Conservation (phyloP, 2,113 vertebrate genomes). For the Eublepharis macularius region DNA sequence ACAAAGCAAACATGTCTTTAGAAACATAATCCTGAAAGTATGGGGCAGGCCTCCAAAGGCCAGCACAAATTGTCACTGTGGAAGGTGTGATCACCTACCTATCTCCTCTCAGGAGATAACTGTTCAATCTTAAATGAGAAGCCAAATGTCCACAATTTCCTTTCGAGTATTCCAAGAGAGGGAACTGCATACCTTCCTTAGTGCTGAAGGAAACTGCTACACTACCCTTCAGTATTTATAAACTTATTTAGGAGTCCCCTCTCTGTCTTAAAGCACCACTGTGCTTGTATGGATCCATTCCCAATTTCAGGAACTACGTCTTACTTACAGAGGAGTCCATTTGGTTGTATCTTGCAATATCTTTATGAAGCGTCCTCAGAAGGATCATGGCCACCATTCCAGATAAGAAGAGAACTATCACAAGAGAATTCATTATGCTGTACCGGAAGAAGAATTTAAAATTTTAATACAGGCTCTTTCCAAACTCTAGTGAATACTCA, state of each 20-base stretch:
- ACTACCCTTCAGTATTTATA: neutral
- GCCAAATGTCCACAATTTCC: neutral
- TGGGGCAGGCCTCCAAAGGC: neutral
- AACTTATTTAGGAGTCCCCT: neutral
- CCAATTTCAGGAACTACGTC: neutral
- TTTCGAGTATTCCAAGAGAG: neutral
- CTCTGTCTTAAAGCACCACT: neutral
- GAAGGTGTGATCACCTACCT: neutral
- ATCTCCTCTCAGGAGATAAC: neutral
- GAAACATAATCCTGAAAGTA: neutral
- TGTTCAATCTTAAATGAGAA: neutral
- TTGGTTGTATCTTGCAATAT: slow-evolving; percentile 91
- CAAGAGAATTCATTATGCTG: slow-evolving; percentile 92
- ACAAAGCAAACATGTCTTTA: neutral
- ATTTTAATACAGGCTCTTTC: slow-evolving; percentile 8
- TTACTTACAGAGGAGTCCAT: slow-evolving; percentile 79
- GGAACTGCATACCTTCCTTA: too few species aligned
- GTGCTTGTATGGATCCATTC: neutral
- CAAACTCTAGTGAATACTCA: neutral
- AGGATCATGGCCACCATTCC: slow-evolving; percentile 92
- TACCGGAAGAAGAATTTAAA: slow-evolving; percentile 39
- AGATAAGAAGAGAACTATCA: slow-evolving; percentile 90
- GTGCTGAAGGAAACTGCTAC: neutral
- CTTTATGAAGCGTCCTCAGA: slow-evolving; percentile 87
- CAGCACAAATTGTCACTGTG: neutral